Evolutionary conservation across 2,888 invertebrate species (phyloP).

Genomic region (Ceriagrion tenellum): DNA sequence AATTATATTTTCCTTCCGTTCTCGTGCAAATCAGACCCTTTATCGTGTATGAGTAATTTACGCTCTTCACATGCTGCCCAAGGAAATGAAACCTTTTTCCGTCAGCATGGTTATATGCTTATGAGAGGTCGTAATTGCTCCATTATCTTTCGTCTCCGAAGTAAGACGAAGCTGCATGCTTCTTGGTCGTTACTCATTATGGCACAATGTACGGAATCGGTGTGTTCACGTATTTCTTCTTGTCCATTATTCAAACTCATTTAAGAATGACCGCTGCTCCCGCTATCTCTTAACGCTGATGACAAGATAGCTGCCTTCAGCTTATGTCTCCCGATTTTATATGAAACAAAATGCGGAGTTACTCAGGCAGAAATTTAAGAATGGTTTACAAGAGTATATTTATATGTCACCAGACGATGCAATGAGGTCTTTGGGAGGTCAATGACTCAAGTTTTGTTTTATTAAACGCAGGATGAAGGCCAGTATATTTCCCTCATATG

Average conservation of each 20-base stretch:
- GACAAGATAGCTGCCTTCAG: not conserved
- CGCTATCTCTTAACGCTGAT: not conserved
- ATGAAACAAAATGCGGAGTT: not conserved
- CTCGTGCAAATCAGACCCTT: constrained; percentile 32
- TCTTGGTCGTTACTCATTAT: constrained; percentile 11
- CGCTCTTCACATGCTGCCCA: not conserved
- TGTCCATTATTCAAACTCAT: not conserved
- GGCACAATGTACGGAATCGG: not conserved
- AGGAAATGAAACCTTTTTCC: constrained; percentile 6
- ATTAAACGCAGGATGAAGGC: no score
- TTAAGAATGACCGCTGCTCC: not conserved
- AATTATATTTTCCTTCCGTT: constrained; percentile 28
- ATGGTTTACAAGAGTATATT: not conserved
- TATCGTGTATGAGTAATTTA: constrained; percentile 32
- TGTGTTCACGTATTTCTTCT: not conserved
- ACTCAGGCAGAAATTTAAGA: not conserved
- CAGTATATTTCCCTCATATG: no score
- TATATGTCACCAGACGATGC: not conserved
- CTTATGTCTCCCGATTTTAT: not conserved
- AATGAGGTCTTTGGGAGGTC: not conserved
- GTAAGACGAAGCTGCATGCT: not conserved
- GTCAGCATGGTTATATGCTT: not conserved
- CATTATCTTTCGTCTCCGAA: not conserved
- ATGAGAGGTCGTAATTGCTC: not conserved
- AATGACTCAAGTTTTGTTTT: not conserved